Evolutionary conservation across 2,797 vertebrate genomes (phyloP).

Genomic region (Eremophila alpestris): DNA sequence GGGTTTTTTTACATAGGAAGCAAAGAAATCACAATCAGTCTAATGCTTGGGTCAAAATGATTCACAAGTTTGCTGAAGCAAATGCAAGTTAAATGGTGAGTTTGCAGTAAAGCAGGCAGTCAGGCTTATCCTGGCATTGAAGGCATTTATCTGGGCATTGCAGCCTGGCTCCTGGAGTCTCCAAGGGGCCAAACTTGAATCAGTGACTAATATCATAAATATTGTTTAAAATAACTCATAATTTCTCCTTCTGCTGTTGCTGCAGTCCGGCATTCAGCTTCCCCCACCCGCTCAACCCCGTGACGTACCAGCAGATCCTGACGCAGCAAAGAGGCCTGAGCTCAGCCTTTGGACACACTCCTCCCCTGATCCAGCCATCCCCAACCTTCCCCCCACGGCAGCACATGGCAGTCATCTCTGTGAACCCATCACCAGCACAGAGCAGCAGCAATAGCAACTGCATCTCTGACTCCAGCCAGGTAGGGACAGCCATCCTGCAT

Average conservation of each 20-base stretch:
- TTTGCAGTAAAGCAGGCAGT: neutral
- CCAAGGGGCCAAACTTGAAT: neutral
- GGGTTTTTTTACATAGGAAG: neutral
- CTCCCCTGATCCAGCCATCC: constrained; percentile 88
- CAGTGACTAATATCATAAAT: neutral
- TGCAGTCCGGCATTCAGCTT: constrained; percentile 93
- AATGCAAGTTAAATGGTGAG: rapidly evolving
- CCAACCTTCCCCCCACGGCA: constrained; percentile 86
- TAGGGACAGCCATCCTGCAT: constrained; percentile 38
- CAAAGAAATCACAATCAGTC: neutral
- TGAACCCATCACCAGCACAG: constrained; percentile 72
- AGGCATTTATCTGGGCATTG: neutral
- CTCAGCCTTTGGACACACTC: constrained; percentile 90
- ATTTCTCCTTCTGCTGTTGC: neutral
- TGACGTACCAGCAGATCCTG: constrained; percentile 95
- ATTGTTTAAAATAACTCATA: neutral
- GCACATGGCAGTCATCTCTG: constrained; percentile 78
- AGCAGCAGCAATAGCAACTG: constrained; percentile 80
- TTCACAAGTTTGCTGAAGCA: neutral
- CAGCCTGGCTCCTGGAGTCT: neutral
- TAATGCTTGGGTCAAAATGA: neutral
- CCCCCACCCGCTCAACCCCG: constrained; percentile 91
- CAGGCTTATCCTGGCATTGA: neutral
- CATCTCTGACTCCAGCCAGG: constrained; percentile 84
- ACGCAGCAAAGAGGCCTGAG: constrained; percentile 91